A percentile compares a stretch with the other conserved stretches of the same genome.
Evolutionary conservation across 2,888 invertebrate species (phyloP).

Genomic region (Clistopyga incitator): DNA sequence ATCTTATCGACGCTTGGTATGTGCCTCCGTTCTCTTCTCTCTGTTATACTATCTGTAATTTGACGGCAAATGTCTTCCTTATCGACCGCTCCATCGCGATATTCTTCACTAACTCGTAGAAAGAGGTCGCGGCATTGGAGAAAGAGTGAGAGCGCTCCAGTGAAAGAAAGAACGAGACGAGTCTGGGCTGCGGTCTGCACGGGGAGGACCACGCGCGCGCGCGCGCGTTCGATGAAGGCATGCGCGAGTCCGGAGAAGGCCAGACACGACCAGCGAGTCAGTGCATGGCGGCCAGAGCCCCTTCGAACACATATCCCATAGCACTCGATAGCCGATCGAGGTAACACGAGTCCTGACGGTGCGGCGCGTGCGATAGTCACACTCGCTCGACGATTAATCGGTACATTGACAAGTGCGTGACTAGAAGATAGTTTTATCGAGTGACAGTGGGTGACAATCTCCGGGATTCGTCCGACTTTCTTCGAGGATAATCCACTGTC

Average conservation of each 20-base stretch:
- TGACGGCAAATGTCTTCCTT: neutral
- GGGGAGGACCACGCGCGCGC: conserved; percentile 43
- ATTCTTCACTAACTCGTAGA: neutral
- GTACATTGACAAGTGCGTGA: conserved; percentile 54
- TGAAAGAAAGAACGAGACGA: conserved; percentile 40
- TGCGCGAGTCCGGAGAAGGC: conserved; percentile 75
- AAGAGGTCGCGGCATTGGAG: conserved; percentile 40
- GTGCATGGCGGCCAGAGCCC: conserved; percentile 81
- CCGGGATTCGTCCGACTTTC: conserved; percentile 45
- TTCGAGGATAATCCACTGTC: conserved; percentile 51
- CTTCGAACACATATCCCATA: conserved; percentile 74
- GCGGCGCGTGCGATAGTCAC: conserved; percentile 40
- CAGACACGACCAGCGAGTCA: conserved; percentile 75
- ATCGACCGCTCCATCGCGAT: neutral
- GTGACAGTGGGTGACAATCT: conserved; percentile 53
- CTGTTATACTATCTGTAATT: neutral
- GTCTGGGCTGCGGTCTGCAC: conserved; percentile 38
- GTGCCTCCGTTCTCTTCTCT: neutral
- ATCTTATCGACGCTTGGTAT: neutral
- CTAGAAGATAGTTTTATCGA: conserved; percentile 34
- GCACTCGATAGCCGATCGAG: conserved; percentile 64
- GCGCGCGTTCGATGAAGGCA: conserved; percentile 73
- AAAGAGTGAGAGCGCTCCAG: conserved; percentile 10
- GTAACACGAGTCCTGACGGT: conserved; percentile 59
- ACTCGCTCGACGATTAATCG: conserved; percentile 34